phyloP scores from a whole-genome alignment of 2,888 invertebrate species.

The Calliopum simillimum region DNA sequence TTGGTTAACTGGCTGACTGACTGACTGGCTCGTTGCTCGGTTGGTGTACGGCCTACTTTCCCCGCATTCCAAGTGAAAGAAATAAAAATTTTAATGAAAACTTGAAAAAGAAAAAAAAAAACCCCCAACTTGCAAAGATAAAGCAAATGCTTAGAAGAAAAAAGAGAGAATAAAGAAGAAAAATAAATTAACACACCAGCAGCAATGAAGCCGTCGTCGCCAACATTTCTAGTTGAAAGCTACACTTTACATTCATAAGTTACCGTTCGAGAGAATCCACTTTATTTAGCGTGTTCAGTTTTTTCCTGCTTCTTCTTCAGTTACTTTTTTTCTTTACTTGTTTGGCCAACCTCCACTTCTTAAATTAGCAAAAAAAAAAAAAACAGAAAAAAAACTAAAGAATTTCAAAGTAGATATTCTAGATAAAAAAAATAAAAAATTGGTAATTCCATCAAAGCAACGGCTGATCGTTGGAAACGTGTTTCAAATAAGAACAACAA shows the following conservation, averaged over 20 bases:
- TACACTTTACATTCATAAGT: constrained; percentile 18
- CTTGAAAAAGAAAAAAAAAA: constrained; percentile 9
- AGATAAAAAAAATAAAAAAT: too few relatives aligned
- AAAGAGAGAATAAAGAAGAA: not conserved
- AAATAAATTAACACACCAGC: constrained; percentile 19
- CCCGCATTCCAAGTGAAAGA: constrained; percentile 64
- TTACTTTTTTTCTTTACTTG: too few relatives aligned
- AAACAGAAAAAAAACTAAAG: too few relatives aligned
- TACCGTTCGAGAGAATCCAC: constrained; percentile 32
- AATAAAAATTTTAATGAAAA: constrained; percentile 33
- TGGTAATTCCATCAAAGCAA: constrained; percentile 17
- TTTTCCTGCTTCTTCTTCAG: too few relatives aligned
- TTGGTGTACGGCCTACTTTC: constrained; percentile 63
- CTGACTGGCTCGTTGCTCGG: constrained; percentile 11
- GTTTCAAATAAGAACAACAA: constrained; percentile 8
- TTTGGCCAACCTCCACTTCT: too few relatives aligned
- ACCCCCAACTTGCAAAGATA: constrained; percentile 23
- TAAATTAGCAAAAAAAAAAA: too few relatives aligned
- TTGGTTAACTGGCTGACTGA: not conserved
- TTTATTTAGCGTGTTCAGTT: not conserved
- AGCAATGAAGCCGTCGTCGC: constrained; percentile 4
- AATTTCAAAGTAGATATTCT: too few relatives aligned
- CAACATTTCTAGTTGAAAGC: constrained; percentile 13
- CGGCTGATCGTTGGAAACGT: constrained; percentile 22
- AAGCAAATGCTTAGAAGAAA: constrained; percentile 10